Evolutionary conservation across 2,888 invertebrate species (phyloP).

Genomic region (Mythimna pallens): DNA sequence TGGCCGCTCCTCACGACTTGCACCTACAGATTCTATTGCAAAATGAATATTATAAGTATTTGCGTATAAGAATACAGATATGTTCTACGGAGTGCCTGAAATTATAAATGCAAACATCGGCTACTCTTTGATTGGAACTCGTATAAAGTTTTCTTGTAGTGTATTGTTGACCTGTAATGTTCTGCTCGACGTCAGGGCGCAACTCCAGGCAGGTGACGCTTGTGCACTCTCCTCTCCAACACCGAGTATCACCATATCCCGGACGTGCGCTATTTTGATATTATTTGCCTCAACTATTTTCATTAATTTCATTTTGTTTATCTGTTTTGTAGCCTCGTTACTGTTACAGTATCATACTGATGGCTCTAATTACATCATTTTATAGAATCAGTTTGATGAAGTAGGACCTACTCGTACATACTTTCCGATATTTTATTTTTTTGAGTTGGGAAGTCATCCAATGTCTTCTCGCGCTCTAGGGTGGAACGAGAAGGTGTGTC

Average conservation of each 20-base stretch:
- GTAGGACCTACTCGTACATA: no score
- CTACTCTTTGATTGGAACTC: background rate
- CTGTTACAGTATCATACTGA: background rate
- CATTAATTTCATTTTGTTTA: constrained; percentile 38
- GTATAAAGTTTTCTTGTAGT: no score
- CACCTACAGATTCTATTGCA: background rate
- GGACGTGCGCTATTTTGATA: constrained; percentile 42
- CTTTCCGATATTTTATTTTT: no score
- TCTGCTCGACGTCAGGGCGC: no score
- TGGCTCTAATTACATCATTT: background rate
- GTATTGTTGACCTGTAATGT: no score
- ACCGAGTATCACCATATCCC: constrained; percentile 24
- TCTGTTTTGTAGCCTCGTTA: constrained; percentile 3
- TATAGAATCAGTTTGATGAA: background rate
- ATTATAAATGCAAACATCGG: background rate
- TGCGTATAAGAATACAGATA: background rate
- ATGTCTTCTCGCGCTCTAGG: no score
- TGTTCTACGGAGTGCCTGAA: background rate
- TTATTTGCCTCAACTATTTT: constrained; percentile 15
- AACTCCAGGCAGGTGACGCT: background rate
- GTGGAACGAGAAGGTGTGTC: no score
- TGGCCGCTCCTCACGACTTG: background rate
- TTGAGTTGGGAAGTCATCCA: no score
- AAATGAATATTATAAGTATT: background rate
- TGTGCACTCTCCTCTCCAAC: background rate